Percentiles rank a stretch among this genome's conserved stretches.
phyloP scores from a whole-genome alignment of 2,888 invertebrate species.

The Emmelina monodactyla region DNA sequence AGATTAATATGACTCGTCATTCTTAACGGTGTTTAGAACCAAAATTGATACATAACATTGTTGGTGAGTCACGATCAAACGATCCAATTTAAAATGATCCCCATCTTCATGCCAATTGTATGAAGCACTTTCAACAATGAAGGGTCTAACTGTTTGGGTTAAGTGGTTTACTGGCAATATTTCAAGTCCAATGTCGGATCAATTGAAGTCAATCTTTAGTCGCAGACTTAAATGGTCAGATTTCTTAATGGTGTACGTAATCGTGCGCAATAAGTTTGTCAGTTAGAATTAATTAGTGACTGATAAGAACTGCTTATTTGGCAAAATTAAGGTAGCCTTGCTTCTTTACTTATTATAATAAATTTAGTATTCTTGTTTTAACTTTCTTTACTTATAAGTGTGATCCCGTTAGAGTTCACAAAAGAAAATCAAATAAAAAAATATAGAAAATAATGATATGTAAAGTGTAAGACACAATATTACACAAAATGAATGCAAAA shows the following conservation, averaged over 20 bases:
- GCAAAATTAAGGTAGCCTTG: background rate
- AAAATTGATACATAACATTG: conserved; percentile 41
- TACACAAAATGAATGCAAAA: too few species aligned
- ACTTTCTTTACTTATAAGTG: background rate
- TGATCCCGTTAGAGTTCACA: background rate
- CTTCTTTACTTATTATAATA: background rate
- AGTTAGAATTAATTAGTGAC: background rate
- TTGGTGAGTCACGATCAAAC: conserved; percentile 31
- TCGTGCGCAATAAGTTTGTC: background rate
- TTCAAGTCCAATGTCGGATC: conserved; percentile 36
- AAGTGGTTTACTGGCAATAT: conserved; percentile 28
- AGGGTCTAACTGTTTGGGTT: conserved; percentile 21
- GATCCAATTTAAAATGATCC: conserved; percentile 21
- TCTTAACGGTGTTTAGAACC: conserved; percentile 38
- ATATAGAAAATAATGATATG: too few species aligned
- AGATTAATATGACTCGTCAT: conserved; percentile 57
- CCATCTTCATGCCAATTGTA: conserved; percentile 14
- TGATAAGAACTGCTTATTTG: background rate
- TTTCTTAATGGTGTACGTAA: conserved; percentile 2
- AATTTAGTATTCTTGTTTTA: background rate
- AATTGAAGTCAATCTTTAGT: conserved; percentile 27
- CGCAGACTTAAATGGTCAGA: conserved; percentile 9
- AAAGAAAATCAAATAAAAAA: background rate
- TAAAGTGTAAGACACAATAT: too few species aligned
- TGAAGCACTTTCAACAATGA: conserved; percentile 7